Conservation (phyloP, 2,888 invertebrate genomes). For the Galerucella nymphaeae region DNA sequence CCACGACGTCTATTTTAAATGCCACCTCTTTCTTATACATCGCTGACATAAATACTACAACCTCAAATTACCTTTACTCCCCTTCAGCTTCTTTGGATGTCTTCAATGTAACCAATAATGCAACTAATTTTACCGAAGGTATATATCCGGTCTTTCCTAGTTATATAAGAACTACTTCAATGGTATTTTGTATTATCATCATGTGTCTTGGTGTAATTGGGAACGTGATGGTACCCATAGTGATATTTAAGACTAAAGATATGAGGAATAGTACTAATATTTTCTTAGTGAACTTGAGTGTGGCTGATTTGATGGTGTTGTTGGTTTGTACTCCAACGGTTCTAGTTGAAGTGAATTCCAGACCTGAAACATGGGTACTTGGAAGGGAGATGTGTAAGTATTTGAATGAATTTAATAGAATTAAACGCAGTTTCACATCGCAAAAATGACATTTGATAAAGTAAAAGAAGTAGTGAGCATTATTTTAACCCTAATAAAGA, state of each 20-base stretch:
- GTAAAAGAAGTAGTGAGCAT: too few species aligned
- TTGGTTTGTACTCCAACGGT: slow-evolving; percentile 93
- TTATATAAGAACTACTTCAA: slow-evolving; percentile 89
- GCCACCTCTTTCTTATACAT: slow-evolving; percentile 44
- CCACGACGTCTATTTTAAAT: slow-evolving; percentile 50
- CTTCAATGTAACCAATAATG: slow-evolving; percentile 47
- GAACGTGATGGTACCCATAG: slow-evolving; percentile 93
- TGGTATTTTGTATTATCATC: slow-evolving; percentile 87
- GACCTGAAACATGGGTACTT: slow-evolving; percentile 92
- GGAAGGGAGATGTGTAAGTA: slow-evolving; percentile 94
- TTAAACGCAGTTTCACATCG: too few species aligned
- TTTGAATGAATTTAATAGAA: background rate
- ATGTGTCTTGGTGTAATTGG: slow-evolving; percentile 92
- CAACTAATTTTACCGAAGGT: slow-evolving; percentile 54
- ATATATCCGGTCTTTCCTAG: slow-evolving; percentile 72
- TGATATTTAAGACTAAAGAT: slow-evolving; percentile 91
- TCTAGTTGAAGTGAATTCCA: slow-evolving; percentile 91
- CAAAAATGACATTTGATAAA: too few species aligned
- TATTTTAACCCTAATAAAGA: too few species aligned
- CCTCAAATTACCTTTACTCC: slow-evolving; percentile 56
- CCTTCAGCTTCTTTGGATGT: slow-evolving; percentile 46
- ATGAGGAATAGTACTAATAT: slow-evolving; percentile 96
- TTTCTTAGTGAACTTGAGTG: slow-evolving; percentile 92
- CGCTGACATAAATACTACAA: slow-evolving; percentile 52
- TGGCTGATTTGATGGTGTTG: slow-evolving; percentile 91